phyloP scores from a whole-genome alignment of 2,113 vertebrate species.

The Corythornis vintsioides region DNA sequence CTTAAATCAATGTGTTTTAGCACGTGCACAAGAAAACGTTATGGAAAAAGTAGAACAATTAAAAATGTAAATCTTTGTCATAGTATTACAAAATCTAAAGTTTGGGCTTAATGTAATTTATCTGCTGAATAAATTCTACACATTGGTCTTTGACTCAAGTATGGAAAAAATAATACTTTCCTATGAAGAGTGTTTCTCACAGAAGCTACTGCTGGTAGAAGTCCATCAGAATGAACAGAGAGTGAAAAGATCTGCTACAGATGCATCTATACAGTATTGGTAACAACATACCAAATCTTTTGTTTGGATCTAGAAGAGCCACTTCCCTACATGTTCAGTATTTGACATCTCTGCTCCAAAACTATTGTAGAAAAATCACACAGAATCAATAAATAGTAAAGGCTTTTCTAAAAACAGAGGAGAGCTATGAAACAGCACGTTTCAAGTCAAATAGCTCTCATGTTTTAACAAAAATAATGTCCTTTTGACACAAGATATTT shows the following conservation, averaged over 20 bases:
- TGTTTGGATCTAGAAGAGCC: neutral
- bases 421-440: neutral
- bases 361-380: neutral
- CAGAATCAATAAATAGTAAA: neutral
- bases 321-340: neutral
- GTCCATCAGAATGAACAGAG: neutral
- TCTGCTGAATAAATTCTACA: neutral
- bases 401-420: neutral
- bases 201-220: neutral
- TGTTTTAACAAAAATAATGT: neutral
- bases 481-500: neutral
- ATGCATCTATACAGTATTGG: neutral
- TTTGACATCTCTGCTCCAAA: neutral
- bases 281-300: neutral
- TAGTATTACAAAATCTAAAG: neutral
- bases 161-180: neutral
- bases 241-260: neutral
- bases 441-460: neutral
- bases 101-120: neutral
- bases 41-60: constrained; percentile 42
- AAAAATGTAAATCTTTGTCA: neutral
- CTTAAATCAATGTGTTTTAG: constrained; percentile 96
- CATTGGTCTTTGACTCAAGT: neutral
- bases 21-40: constrained; percentile 69
- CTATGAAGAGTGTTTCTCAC: neutral